Conservation (phyloP, 2,888 invertebrate genomes). For the Drosophila austrosaltans region DNA sequence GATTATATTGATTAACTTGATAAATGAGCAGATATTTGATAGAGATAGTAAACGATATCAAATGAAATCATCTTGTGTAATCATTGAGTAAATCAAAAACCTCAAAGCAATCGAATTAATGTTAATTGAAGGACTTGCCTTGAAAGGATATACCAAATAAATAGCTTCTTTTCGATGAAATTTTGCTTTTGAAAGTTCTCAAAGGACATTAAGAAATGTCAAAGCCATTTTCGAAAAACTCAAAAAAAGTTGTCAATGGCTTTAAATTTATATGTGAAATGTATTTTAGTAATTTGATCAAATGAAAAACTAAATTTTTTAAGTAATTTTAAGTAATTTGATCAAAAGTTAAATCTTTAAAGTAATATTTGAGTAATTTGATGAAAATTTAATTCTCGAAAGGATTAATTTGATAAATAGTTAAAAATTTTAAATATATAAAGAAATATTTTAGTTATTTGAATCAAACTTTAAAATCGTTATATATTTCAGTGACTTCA, state of each 20-base stretch:
- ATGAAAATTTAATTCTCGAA: too few species aligned
- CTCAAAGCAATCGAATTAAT: neutral
- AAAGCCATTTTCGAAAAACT: neutral
- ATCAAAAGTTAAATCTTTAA: too few species aligned
- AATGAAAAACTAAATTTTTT: neutral
- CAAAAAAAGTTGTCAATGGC: neutral
- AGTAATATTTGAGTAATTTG: too few species aligned
- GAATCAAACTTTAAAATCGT: too few species aligned
- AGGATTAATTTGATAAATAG: too few species aligned
- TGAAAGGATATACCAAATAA: neutral
- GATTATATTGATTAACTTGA: conserved; percentile 54
- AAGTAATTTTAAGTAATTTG: too few species aligned
- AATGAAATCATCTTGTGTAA: conserved; percentile 7
- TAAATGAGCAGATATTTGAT: conserved; percentile 18
- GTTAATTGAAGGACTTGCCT: neutral
- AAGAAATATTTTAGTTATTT: too few species aligned
- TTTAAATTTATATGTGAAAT: too few species aligned
- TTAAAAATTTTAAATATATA: too few species aligned
- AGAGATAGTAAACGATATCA: conserved; percentile 22
- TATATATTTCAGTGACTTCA: too few species aligned
- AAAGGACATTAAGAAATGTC: neutral
- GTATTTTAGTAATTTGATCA: neutral
- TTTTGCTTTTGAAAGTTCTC: neutral
- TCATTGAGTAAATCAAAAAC: neutral
- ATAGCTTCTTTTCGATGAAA: neutral